Percentiles rank a stretch among this genome's conserved stretches.
These are phyloP conservation scores for Helicoverpa zea DNA, from an alignment of 1,140 invertebrate genomes.

Conservation along the genomic window DNA sequence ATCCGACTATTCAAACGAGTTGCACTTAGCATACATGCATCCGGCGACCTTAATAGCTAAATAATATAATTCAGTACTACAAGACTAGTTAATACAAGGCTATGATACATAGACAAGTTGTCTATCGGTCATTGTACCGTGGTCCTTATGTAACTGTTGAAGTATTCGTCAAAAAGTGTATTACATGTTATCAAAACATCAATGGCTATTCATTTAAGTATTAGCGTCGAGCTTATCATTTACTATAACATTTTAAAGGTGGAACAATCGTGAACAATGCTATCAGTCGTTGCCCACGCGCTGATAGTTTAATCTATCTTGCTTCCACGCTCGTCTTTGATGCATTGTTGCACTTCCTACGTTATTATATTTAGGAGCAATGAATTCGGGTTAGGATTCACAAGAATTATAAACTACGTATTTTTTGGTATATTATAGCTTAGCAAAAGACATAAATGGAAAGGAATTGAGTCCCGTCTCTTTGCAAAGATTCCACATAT, in stretches of 20 bases:
- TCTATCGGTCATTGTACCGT: slow-evolving; percentile 77
- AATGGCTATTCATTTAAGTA: slow-evolving; percentile 62
- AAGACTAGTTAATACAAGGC: not conserved
- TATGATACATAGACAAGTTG: slow-evolving; percentile 11
- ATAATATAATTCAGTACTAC: slow-evolving; percentile 51
- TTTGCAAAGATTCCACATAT: not conserved
- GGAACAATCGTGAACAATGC: slow-evolving; percentile 55
- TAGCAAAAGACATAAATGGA: too few species aligned
- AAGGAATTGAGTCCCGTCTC: too few species aligned
- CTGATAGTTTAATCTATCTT: slow-evolving; percentile 26
- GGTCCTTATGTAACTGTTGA: slow-evolving; percentile 66
- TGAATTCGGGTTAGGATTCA: too few species aligned
- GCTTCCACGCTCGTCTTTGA: not conserved
- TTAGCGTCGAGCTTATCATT: slow-evolving; percentile 39
- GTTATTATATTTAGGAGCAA: too few species aligned
- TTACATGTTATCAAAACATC: slow-evolving; percentile 54
- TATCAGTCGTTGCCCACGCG: slow-evolving; percentile 52
- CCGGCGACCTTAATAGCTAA: slow-evolving; percentile 64
- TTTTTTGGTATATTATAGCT: too few species aligned
- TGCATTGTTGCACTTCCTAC: too few species aligned
- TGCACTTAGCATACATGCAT: slow-evolving; percentile 65
- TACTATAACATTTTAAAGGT: slow-evolving; percentile 6
- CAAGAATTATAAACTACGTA: too few species aligned
- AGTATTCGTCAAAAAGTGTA: slow-evolving; percentile 47
- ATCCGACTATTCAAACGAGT: slow-evolving; percentile 61